Conservation (phyloP, 2,888 invertebrate genomes). For the Cryptocephalus moraei region DNA sequence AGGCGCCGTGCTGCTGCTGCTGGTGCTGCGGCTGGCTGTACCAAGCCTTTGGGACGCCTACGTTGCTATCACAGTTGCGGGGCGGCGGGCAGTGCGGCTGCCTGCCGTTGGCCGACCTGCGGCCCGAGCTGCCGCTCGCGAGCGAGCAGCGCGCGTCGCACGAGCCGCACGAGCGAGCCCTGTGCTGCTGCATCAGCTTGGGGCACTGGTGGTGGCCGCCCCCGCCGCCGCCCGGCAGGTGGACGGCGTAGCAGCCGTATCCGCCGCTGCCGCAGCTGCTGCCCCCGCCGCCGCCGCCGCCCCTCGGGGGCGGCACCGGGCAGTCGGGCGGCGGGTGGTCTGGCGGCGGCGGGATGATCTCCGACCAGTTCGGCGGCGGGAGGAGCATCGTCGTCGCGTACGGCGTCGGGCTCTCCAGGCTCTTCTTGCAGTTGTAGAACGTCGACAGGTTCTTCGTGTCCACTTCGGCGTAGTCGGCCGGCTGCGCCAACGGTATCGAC, state of each 20-base stretch:
- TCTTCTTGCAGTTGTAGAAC: conserved; percentile 59
- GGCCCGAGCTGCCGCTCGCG: conserved; percentile 34
- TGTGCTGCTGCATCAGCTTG: conserved; percentile 20
- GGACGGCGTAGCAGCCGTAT: conserved; percentile 37
- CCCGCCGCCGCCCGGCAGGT: conserved; percentile 28
- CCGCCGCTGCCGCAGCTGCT: conserved; percentile 33
- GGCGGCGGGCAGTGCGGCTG: conserved; percentile 28
- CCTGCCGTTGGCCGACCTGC: conserved; percentile 23
- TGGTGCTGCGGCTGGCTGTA: conserved; percentile 27
- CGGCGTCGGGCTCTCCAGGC: conserved; percentile 56
- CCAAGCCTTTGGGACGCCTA: conserved; percentile 26
- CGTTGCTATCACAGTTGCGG: conserved; percentile 32
- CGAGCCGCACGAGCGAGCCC: conserved; percentile 32
- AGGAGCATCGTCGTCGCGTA: conserved; percentile 68
- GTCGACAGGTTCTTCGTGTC: conserved; percentile 56
- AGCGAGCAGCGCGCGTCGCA: conserved; percentile 34
- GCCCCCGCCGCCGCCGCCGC: conserved; percentile 32
- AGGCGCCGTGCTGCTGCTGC: conserved; percentile 6
- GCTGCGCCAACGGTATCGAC: conserved; percentile 48
- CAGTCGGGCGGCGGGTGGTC: conserved; percentile 50
- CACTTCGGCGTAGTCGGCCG: conserved; percentile 60
- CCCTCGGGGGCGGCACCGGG: conserved; percentile 31
- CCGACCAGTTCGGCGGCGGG: conserved; percentile 46
- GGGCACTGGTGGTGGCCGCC: conserved; percentile 22
- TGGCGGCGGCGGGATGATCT: conserved; percentile 50